These are phyloP conservation scores for Eciton burchellii DNA, from an alignment of 1,140 invertebrate species.

Conservation along the genomic window DNA sequence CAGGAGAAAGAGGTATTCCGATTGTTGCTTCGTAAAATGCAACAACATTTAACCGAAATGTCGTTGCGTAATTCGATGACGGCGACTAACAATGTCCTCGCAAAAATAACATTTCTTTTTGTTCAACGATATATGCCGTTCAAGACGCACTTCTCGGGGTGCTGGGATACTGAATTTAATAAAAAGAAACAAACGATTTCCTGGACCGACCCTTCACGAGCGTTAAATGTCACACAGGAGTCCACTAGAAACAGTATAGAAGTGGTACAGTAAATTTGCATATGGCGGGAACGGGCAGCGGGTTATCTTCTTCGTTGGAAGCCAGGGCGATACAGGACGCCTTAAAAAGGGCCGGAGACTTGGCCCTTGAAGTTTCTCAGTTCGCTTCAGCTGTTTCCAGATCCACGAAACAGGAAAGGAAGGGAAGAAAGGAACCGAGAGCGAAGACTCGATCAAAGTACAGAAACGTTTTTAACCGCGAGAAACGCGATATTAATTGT, in stretches of 20 bases:
- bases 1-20: conserved; percentile 20
- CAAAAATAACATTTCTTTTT: conserved; percentile 36
- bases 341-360: conserved; percentile 26
- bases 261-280: conserved; percentile 70
- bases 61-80: conserved; percentile 27
- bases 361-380: neutral
- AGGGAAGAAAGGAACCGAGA: neutral
- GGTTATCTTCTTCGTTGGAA: conserved; percentile 68
- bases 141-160: conserved; percentile 26
- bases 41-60: conserved; percentile 39
- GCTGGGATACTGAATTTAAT: conserved; percentile 59
- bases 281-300: conserved; percentile 63
- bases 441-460: neutral
- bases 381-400: neutral
- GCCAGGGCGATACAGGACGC: conserved; percentile 15
- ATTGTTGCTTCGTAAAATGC: neutral
- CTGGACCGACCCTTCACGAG: conserved; percentile 38
- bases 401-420: neutral
- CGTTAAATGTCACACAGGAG: conserved; percentile 72
- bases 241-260: conserved; percentile 64
- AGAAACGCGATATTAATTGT: conserved; percentile 11
- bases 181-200: conserved; percentile 59
- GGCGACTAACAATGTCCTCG: conserved; percentile 37
- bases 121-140: conserved; percentile 37
- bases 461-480: neutral